These are phyloP conservation scores for Calypte anna DNA, from an alignment of 2,113 vertebrate genomes.

Conservation along the genomic window DNA sequence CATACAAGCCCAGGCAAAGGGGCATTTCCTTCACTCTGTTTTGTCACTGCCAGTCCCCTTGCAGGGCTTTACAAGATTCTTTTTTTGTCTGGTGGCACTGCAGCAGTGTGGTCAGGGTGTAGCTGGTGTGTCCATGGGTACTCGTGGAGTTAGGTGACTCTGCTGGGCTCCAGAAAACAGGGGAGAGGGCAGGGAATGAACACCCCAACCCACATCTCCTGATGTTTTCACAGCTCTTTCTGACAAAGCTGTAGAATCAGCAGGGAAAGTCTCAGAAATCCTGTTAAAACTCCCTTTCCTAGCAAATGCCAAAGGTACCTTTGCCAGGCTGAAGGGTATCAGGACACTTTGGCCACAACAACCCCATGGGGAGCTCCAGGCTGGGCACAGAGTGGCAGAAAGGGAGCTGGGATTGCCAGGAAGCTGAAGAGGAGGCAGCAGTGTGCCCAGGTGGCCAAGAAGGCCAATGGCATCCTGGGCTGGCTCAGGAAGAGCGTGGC, in stretches of 20 bases:
- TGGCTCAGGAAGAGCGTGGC: no score
- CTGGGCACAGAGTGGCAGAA: no score
- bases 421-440: no score
- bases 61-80: not conserved
- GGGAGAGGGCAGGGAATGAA: not conserved
- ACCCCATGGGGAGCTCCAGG: no score
- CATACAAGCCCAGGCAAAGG: not conserved
- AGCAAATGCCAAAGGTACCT: not conserved
- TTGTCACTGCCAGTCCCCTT: not conserved
- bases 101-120: accelerated
- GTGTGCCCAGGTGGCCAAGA: no score
- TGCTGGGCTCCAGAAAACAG: not conserved
- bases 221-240: not conserved
- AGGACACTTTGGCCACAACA: no score
- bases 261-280: not conserved
- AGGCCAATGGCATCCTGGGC: no score
- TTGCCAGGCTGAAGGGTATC: not conserved
- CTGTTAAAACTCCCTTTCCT: not conserved
- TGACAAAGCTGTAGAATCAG: not conserved
- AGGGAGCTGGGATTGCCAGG: no score
- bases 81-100: no score
- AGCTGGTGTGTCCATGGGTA: accelerated
- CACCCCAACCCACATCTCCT: not conserved
- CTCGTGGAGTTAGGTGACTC: not conserved
- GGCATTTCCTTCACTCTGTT: not conserved